Base-by-base conservation (phyloP, 2,888 invertebrate species). In the Drosophila gaucha region DNA sequence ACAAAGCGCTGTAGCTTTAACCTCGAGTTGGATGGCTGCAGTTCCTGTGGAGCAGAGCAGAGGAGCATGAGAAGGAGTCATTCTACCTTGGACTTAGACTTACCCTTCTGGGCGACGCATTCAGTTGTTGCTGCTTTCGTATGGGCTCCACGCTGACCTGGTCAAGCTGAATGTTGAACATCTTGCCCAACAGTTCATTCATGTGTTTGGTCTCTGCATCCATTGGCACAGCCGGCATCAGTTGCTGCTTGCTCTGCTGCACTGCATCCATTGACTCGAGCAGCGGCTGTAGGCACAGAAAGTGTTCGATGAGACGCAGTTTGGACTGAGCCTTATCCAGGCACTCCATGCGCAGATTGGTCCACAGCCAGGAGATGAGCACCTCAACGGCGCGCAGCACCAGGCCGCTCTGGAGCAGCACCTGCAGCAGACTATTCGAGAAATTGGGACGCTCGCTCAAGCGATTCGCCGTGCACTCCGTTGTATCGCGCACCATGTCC, bases 281-380 rank as follows among this genome's bases (percentile, higher is more conserved):
- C 43, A 78, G 33, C 8, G 43, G 47, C 16, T 57, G 67, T 5
- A 86, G 64, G 24, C 80, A 63, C 6, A 84, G 67, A 3, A 90
- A 70, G 30, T 80, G 78, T 9, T 90, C 83, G 35, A 90, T 77
- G 2, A 90, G 68, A 1, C 82, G 87, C 79, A 88, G 50, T 43
- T 84, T 84, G 10, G 78, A 68, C 60, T 87, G 80, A 0, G 90
- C 91, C 39, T 84, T 88, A 20, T 82, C 78, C 30, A 89, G 58
- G 66, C 74, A 78, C 65, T 92, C 91, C 84, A 89, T 83, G 52
- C 91, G 90, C 36, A 91, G 67, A 69, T 91, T 91, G 1, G 87
- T 78, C 79, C 87, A 86, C 43, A 90, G 72, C 89, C 90, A 89
- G 20, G 80, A 72, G 8, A 79, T 74, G 10, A 91, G 60, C 14